Conservation (phyloP, 37 sponge, comb jelly and placozoan species). For the Mnemiopsis leidyi region DNA sequence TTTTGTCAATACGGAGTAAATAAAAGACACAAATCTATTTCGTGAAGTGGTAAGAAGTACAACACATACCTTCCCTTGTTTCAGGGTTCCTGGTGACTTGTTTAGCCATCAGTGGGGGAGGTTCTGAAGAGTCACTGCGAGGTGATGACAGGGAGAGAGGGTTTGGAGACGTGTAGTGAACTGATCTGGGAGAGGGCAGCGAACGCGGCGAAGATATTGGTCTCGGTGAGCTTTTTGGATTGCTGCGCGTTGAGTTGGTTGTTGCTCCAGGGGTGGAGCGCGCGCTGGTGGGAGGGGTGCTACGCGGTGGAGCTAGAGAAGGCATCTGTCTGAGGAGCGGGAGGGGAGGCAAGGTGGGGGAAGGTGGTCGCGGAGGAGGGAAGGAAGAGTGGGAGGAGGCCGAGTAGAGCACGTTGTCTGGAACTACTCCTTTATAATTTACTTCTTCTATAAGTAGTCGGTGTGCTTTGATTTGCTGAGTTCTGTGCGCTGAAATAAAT, state of each 20-base stretch:
- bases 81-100: conserved; percentile 51
- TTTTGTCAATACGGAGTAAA: too few relatives aligned
- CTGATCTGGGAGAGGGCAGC: conserved; percentile 51
- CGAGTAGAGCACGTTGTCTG: conserved; percentile 45
- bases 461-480: conserved; percentile 78
- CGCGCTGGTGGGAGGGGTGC: conserved; percentile 27
- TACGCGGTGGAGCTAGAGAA: neutral
- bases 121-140: conserved; percentile 54
- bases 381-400: conserved; percentile 55
- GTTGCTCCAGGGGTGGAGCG: conserved; percentile 32
- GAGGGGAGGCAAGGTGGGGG: conserved; percentile 45
- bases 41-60: too few relatives aligned
- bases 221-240: conserved; percentile 4
- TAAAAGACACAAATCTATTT: too few relatives aligned
- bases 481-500: conserved; percentile 72
- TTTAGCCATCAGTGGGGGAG: conserved; percentile 53
- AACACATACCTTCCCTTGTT: conserved; percentile 1
- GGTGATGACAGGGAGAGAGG: conserved; percentile 56
- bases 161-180: conserved; percentile 56
- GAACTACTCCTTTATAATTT: conserved; percentile 47
- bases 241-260: neutral
- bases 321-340: conserved; percentile 62
- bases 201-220: conserved; percentile 63
- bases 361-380: conserved; percentile 52
- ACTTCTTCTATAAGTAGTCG: conserved; percentile 70